A percentile compares a stretch with the other conserved stretches of the same genome.
phyloP scores from a whole-genome alignment of 35 echinoderm and acorn worm species.

The Heliocidaris erythrogramma region DNA sequence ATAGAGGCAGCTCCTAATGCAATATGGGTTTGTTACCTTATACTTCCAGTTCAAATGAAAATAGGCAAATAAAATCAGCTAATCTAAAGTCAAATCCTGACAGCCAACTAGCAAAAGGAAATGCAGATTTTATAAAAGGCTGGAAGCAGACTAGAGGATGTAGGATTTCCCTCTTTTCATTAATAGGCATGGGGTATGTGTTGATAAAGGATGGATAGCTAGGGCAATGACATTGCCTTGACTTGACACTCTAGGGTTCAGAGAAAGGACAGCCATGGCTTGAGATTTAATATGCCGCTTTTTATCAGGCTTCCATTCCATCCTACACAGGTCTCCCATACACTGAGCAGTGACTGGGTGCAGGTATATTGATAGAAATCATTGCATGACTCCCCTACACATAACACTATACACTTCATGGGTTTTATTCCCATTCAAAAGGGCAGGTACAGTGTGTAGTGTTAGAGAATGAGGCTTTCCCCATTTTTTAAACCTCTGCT shows the following conservation, averaged over 20 bases:
- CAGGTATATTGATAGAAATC: not conserved
- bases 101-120: too few species aligned
- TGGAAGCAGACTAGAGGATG: not conserved
- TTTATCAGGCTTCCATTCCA: not conserved
- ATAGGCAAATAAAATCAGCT: not conserved
- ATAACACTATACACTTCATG: not conserved
- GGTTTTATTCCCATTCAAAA: not conserved
- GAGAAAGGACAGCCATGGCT: not conserved
- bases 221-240: constrained; percentile 35
- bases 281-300: constrained; percentile 31
- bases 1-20: not conserved
- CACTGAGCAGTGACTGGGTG: not conserved
- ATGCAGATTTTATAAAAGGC: not conserved
- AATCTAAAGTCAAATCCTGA: too few species aligned
- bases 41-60: not conserved
- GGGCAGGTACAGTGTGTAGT: not conserved
- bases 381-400: not conserved
- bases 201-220: not conserved
- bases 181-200: constrained; percentile 6
- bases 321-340: not conserved
- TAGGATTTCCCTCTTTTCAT: constrained; percentile 14
- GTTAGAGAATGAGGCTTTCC: not conserved
- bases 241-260: constrained; percentile 34
- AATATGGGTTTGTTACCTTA: not conserved
- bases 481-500: not conserved